These are phyloP conservation scores for Nerophis ophidion DNA, from an alignment of 2,113 vertebrate genomes.

Conservation along the genomic window DNA sequence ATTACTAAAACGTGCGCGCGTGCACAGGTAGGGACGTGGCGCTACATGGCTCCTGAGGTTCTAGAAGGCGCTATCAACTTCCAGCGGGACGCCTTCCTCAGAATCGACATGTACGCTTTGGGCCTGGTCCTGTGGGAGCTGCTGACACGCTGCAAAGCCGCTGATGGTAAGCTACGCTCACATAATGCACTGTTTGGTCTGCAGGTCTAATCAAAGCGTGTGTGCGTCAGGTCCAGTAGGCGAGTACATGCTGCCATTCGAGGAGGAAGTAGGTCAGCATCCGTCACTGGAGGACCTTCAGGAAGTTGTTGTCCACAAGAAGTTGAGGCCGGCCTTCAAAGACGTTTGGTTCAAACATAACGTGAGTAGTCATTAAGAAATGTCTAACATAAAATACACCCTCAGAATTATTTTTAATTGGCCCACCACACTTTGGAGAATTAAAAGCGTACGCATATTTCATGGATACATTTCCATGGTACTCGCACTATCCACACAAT, in stretches of 20 bases:
- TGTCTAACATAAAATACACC: too few relatives aligned
- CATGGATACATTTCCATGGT: too few relatives aligned
- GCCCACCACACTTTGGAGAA: too few relatives aligned
- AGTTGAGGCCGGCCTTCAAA: slow-evolving; percentile 85
- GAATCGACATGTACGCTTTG: slow-evolving; percentile 97
- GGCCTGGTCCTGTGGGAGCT: slow-evolving; percentile 94
- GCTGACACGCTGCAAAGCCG: slow-evolving; percentile 87
- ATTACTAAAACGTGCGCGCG: neutral
- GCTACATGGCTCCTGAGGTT: slow-evolving; percentile 98
- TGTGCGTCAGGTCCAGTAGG: slow-evolving; percentile 83
- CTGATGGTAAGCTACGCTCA: slow-evolving; percentile 78
- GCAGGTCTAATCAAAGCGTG: neutral
- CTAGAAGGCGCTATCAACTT: slow-evolving; percentile 98
- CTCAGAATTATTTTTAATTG: too few relatives aligned
- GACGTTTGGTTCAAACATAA: slow-evolving; percentile 97
- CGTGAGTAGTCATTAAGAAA: slow-evolving; percentile 65
- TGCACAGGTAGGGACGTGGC: slow-evolving; percentile 86
- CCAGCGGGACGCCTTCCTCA: slow-evolving; percentile 94
- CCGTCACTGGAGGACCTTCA: slow-evolving; percentile 98
- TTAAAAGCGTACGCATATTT: too few relatives aligned
- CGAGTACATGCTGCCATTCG: slow-evolving; percentile 95
- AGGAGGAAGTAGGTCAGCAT: slow-evolving; percentile 96
- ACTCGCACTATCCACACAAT: too few relatives aligned
- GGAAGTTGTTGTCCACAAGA: slow-evolving; percentile 98
- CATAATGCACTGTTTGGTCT: neutral